A percentile compares a stretch with the other conserved stretches of the same genome.
phyloP scores from a whole-genome alignment of 2,797 vertebrate genomes.

The Esox lucius region DNA sequence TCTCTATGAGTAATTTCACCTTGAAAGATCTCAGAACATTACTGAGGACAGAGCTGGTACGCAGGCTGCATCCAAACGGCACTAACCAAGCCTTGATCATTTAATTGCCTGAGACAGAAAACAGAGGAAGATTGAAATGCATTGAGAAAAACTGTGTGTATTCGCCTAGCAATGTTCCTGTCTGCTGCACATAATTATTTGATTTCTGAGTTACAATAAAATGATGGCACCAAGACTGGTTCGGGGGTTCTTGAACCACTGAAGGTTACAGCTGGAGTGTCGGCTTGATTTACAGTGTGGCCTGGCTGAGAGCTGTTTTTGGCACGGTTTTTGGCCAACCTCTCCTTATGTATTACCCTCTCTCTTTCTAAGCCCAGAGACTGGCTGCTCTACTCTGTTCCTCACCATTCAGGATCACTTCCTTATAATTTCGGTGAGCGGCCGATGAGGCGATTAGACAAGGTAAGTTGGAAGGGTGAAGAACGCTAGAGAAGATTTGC shows the following conservation, averaged over 20 bases:
- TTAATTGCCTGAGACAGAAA: constrained; percentile 18
- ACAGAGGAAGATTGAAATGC: constrained; percentile 38
- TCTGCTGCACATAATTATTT: constrained; percentile 62
- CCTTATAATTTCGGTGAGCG: constrained; percentile 61
- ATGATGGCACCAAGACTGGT: constrained; percentile 64
- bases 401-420: constrained; percentile 33
- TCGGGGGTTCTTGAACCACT: constrained; percentile 60
- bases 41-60: neutral
- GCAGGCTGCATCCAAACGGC: neutral
- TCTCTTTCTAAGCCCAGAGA: neutral
- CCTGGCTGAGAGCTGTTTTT: neutral
- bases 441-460: constrained; percentile 43
- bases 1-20: constrained; percentile 1
- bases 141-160: constrained; percentile 18
- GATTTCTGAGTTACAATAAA: constrained; percentile 65
- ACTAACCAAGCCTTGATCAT: neutral
- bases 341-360: constrained; percentile 12
- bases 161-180: constrained; percentile 61
- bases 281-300: neutral
- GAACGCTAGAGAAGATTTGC: constrained; percentile 14
- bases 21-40: neutral
- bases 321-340: neutral
- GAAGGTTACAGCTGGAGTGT: constrained; percentile 62
- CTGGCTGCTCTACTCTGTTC: neutral
- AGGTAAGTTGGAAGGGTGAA: constrained; percentile 43